phyloP scores from a whole-genome alignment of 1,140 invertebrate genomes.

The Brachionus asplanchnoidis region DNA sequence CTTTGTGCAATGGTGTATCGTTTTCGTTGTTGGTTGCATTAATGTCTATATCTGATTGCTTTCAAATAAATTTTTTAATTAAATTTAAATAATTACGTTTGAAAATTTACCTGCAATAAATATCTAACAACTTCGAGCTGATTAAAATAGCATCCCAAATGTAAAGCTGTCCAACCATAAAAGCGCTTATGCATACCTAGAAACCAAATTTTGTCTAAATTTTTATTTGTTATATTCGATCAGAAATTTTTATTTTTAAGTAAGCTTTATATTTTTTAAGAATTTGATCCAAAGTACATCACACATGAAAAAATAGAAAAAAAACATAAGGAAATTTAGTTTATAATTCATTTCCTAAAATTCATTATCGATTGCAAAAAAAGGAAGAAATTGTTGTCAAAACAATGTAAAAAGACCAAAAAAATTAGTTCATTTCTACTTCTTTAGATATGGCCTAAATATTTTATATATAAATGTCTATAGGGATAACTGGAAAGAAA shows the following conservation, averaged over 20 bases:
- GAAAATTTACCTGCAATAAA: conserved; percentile 12
- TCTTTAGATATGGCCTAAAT: too few species aligned
- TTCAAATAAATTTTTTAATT: not conserved
- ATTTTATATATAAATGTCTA: too few species aligned
- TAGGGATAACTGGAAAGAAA: too few species aligned
- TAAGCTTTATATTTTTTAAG: too few species aligned
- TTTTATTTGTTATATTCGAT: not conserved
- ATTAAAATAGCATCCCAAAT: conserved; percentile 32
- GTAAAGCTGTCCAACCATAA: conserved; percentile 40
- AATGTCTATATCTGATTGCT: conserved; percentile 56
- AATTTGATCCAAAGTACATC: too few species aligned
- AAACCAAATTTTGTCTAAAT: not conserved
- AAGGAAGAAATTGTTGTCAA: too few species aligned
- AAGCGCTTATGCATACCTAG: conserved; percentile 24
- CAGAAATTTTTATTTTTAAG: not conserved
- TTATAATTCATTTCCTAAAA: too few species aligned
- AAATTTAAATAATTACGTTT: not conserved
- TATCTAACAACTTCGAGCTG: conserved; percentile 10
- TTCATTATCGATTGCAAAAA: too few species aligned
- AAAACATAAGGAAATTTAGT: too few species aligned
- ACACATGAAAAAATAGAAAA: too few species aligned
- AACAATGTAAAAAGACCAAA: too few species aligned
- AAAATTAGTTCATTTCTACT: too few species aligned
- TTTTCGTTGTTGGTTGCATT: conserved; percentile 57
- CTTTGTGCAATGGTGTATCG: conserved; percentile 60